Evolutionary conservation across 2,113 vertebrate genomes (phyloP).

Genomic region (Chauna torquata): DNA sequence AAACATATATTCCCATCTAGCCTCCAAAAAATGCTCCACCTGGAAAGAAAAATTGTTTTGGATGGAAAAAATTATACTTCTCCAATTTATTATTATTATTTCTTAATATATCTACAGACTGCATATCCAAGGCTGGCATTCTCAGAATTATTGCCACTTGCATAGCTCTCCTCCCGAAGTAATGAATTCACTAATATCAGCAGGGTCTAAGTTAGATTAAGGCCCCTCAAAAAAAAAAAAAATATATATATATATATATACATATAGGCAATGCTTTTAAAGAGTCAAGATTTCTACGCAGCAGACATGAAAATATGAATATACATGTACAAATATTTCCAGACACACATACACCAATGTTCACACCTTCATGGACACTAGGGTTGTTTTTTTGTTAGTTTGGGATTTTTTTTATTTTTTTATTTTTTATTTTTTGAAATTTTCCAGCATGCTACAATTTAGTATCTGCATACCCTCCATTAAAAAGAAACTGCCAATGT

Average conservation of each 20-base stretch:
- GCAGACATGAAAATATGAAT: not conserved
- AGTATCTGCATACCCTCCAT: not conserved
- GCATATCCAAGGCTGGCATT: not conserved
- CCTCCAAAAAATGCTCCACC: not conserved
- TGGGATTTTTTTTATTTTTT: too few relatives aligned
- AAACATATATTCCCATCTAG: not conserved
- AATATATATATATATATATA: too few relatives aligned
- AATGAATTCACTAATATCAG: not conserved
- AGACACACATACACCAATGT: not conserved
- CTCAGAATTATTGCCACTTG: not conserved
- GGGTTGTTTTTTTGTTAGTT: not conserved
- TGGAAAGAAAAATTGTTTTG: not conserved
- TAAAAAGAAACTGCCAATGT: not conserved
- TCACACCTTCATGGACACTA: not conserved
- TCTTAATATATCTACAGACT: not conserved
- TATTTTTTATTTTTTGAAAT: not conserved
- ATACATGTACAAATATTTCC: not conserved
- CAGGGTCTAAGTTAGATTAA: not conserved
- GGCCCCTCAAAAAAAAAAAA: not conserved
- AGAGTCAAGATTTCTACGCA: not conserved
- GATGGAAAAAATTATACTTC: not conserved
- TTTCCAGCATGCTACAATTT: not conserved
- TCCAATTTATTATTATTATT: too few relatives aligned
- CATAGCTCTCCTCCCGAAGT: not conserved
- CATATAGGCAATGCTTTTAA: not conserved